phyloP scores from a whole-genome alignment of 2,113 vertebrate species.

The Pipra filicauda region DNA sequence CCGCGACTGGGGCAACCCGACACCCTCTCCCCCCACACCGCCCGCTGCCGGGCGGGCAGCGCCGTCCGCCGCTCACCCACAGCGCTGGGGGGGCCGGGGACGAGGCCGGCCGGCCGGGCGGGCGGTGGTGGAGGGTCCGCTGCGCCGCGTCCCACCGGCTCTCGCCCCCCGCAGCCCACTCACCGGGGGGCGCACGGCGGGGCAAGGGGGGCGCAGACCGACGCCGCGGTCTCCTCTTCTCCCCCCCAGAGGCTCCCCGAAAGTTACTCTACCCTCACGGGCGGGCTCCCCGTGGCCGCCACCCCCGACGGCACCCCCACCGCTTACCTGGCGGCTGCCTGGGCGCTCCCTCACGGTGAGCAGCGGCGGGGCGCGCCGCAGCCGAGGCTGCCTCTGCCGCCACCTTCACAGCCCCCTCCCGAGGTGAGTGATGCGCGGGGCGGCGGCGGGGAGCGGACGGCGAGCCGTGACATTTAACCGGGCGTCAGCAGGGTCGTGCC shows the following conservation, averaged over 20 bases:
- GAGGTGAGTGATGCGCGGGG: not conserved
- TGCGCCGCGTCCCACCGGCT: not conserved
- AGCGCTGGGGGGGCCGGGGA: not conserved
- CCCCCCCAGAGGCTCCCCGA: not conserved
- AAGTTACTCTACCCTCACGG: conserved; percentile 22
- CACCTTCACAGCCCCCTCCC: not conserved
- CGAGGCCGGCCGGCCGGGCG: not conserved
- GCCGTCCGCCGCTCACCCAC: not conserved
- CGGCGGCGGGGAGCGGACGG: not conserved
- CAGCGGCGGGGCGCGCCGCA: not conserved
- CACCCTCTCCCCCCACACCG: no score
- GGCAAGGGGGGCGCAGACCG: not conserved
- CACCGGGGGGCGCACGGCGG: not conserved
- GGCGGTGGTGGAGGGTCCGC: not conserved
- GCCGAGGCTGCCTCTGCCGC: not conserved
- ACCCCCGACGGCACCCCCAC: not conserved
- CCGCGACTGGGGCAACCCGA: not conserved
- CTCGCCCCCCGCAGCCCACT: not conserved
- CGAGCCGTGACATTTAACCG: conserved; percentile 2
- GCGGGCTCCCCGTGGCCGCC: not conserved
- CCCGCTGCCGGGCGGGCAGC: not conserved
- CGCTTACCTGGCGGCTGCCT: conserved; percentile 62
- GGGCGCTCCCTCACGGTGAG: not conserved
- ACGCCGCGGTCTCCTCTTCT: not conserved
- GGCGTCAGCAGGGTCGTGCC: not conserved